Conservation (phyloP, 2,888 invertebrate species). For the Heliconius aoede region DNA sequence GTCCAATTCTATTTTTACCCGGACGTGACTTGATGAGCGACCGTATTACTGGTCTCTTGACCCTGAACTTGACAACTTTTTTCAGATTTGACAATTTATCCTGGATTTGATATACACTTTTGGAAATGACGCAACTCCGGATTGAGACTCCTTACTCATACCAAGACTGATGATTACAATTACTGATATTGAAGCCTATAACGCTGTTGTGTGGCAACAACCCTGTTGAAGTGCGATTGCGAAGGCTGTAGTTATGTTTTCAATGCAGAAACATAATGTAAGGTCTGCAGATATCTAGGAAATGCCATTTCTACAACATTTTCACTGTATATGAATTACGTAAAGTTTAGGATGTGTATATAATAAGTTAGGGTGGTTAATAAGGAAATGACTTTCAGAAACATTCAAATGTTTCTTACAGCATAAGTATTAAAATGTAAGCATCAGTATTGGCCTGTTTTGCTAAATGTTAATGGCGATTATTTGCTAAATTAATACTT, state of each 20-base stretch:
- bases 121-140: conserved; percentile 23
- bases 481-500: conserved; percentile 11
- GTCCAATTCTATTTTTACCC: conserved; percentile 8
- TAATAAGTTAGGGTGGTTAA: conserved; percentile 30
- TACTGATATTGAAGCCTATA: conserved; percentile 43
- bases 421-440: conserved; percentile 8
- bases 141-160: conserved; percentile 21
- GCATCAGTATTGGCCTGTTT: conserved; percentile 19
- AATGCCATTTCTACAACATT: conserved; percentile 31
- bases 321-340: conserved; percentile 29
- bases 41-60: not conserved
- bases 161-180: conserved; percentile 52
- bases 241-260: conserved; percentile 43
- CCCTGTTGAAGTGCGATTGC: no score
- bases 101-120: conserved; percentile 29
- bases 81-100: conserved; percentile 32
- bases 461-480: conserved; percentile 13
- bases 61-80: not conserved
- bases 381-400: conserved; percentile 18
- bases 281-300: conserved; percentile 40
- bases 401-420: conserved; percentile 18
- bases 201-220: no score
- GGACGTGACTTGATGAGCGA: conserved; percentile 22
- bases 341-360: conserved; percentile 13
- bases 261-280: conserved; percentile 41